Base-by-base conservation (phyloP, 1,140 invertebrate genomes). In the Bombus sibiricus region DNA sequence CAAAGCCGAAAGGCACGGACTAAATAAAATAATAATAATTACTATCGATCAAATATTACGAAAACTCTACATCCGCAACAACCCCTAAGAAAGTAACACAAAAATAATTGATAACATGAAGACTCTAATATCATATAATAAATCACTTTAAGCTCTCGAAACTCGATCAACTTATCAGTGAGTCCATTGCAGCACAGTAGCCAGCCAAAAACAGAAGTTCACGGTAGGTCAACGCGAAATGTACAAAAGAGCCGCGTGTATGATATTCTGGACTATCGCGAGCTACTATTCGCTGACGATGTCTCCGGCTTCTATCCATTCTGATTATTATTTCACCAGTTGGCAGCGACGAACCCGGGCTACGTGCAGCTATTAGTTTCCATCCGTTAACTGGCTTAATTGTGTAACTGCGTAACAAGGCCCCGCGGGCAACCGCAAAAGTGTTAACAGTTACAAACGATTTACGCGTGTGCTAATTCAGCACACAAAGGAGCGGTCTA, bases 361-460 rank as follows among this genome's bases (percentile, higher is more conserved):
- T 64, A 66, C 37, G 76, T 34, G 39, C 41, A 32, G 64, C 66
- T 66, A 47, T 84, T 84, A 79, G 82, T 79, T 71, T 43, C 66
- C 53, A 71, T 71, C 22, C 53, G 64, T 84, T 84, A 80, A 79
- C 64, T 68, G 47, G 76, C 62, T 71, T 80, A 80, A 85, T 72
- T 64, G 76, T 72, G 39, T 64, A 79, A 59, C 64, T n/a, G 57
- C 47, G 66, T 32, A 78, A 78, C 74, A 83, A 71, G 82, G 47
- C 13, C 34, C 43, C 47, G 22, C 47, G 28, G n/a, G n/a, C 47
- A 2, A 57, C 76, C 76, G 76, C 76, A 72, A 80, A 85, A 85
- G 76, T 85, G 83, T 80, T 80, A 78, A 80, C 53, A 80, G 83
- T 85, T 85, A 37, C 76, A 62, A 85, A 72, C 82, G 75, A 78